Evolutionary conservation across 2,888 invertebrate genomes (phyloP).

Genomic region (Orthonychiurus folsomi): DNA sequence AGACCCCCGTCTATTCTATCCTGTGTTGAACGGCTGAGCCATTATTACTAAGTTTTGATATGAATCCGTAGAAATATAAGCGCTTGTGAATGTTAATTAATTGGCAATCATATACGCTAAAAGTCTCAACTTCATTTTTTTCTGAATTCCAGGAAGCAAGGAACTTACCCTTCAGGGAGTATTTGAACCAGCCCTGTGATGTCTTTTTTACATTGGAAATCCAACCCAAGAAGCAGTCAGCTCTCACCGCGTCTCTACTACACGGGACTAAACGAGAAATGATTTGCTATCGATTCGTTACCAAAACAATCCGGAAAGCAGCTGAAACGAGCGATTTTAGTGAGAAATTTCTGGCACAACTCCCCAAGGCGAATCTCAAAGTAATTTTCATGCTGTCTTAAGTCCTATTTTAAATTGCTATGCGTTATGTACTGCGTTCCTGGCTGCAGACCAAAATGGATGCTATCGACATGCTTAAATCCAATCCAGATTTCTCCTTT

Average conservation of each 20-base stretch:
- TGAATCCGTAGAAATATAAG: too few relatives aligned
- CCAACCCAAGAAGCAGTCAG: conserved; percentile 28
- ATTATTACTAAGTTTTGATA: too few relatives aligned
- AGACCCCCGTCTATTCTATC: too few relatives aligned
- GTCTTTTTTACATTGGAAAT: conserved; percentile 37
- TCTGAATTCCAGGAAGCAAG: conserved; percentile 44
- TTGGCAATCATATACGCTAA: too few relatives aligned
- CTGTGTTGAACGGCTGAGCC: too few relatives aligned
- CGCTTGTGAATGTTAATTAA: too few relatives aligned
- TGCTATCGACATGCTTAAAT: too few relatives aligned
- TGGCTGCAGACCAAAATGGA: too few relatives aligned
- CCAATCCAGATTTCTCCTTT: too few relatives aligned
- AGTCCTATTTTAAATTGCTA: too few relatives aligned
- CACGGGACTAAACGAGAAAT: conserved; percentile 17
- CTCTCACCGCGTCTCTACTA: background rate
- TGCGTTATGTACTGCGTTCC: too few relatives aligned
- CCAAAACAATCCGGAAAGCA: conserved; percentile 37
- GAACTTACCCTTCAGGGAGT: conserved; percentile 47
- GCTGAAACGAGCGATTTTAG: conserved; percentile 37
- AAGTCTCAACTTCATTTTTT: too few relatives aligned
- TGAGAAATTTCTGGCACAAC: conserved; percentile 38
- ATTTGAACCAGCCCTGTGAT: conserved; percentile 43
- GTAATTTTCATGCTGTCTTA: conserved; percentile 19
- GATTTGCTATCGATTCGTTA: conserved; percentile 38
- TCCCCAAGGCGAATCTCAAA: conserved; percentile 36